Percentiles rank a stretch among this genome's conserved stretches.
Evolutionary conservation across 2,113 vertebrate species (phyloP).

Genomic region (Cyanoliseus patagonus): DNA sequence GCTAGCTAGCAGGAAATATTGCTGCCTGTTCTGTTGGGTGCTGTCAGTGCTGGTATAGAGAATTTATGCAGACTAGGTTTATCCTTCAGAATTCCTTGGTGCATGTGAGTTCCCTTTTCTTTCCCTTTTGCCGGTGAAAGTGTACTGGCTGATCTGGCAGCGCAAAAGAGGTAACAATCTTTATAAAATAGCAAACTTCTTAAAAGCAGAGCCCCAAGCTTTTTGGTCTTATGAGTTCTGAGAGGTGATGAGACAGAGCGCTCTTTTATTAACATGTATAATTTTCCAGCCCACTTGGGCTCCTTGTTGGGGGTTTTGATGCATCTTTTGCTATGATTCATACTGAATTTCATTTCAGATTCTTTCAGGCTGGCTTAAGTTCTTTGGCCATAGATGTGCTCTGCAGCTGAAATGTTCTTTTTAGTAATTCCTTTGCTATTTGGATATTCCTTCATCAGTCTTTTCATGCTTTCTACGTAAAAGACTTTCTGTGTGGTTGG

Average conservation of each 20-base stretch:
- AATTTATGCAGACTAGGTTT: neutral
- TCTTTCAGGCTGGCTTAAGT: neutral
- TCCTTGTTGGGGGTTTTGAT: neutral
- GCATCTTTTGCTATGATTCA: neutral
- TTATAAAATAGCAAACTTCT: neutral
- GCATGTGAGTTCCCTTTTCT: accelerated
- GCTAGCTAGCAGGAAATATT: neutral
- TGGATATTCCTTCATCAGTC: neutral
- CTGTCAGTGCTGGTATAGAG: neutral
- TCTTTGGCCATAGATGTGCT: neutral
- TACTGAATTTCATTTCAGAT: neutral
- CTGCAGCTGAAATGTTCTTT: neutral
- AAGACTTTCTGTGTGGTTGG: neutral
- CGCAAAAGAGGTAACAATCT: neutral
- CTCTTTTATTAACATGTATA: neutral
- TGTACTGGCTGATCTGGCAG: neutral
- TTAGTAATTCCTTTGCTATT: neutral
- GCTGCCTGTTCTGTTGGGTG: neutral
- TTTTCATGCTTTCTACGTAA: neutral
- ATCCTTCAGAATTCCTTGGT: neutral
- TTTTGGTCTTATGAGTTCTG: neutral
- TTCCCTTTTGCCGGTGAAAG: neutral
- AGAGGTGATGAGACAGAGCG: neutral
- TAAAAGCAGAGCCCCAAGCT: neutral
- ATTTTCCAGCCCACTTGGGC: neutral